Evolutionary conservation across 2,113 vertebrate genomes (phyloP), one percentile per base, ranked within the genome.

Genomic region (Symphodus melops): DNA sequence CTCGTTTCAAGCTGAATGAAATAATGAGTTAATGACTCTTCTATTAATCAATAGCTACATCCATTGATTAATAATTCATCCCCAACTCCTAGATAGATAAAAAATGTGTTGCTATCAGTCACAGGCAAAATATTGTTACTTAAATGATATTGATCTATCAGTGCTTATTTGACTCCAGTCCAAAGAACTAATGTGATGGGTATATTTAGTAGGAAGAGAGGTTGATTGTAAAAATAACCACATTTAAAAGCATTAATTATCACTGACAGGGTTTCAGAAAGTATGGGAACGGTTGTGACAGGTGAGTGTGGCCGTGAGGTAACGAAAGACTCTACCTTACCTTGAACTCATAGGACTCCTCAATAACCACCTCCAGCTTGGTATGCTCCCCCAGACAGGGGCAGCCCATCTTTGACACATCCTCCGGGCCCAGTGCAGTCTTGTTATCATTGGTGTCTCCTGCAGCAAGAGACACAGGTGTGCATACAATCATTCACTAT

Each of bases 341-440:
- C 94, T 95, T 95, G 80, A 95, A 95, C 61, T 95, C 95, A 36
- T 95, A 95, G 0, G 95, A 95, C 80, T 95, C 95, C 77, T 95
- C 95, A 21, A 95, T 95, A 61, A 95, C 92, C 61, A 95, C 93
- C 72, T 95, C 95, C 82, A 95, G 89, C 67, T 88, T 93, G 6
- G 90, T 94, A 86, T 95, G 93, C 60, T 95, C 95, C 23, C 95
- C 94, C 73, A 95, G 87, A 75, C 85, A 86, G 17, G 95, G 95
- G 41, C 94, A 95, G 37, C 95, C 95, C 93, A 94, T 94, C 91
- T 94, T 95, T 8, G 95, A 92, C 88, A 95, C 91, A 13, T 95
- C 93, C 71, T 94, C 93, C 0, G 83, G 79, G 36, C 89, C 91
- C 52, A 82, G 86, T 0, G 71, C 83, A 4, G 92, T 91, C 85